Evolutionary conservation across 1,140 invertebrate genomes (phyloP).

Genomic region (Eueides isabella): DNA sequence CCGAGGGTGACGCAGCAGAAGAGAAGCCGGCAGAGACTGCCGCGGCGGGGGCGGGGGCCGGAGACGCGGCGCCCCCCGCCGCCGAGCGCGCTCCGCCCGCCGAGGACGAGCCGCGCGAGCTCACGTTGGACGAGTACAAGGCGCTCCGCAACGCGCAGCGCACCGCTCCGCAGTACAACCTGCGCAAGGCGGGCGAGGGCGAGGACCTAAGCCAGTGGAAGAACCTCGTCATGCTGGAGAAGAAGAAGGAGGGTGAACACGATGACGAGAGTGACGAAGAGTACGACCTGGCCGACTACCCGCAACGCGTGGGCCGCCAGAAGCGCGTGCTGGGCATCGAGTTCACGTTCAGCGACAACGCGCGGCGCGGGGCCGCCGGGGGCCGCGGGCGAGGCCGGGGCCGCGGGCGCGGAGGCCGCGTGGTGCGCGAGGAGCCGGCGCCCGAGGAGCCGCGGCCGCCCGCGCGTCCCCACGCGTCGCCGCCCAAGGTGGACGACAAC

Average conservation of each 20-base stretch:
- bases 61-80: slow-evolving; percentile 76
- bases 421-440: slow-evolving; percentile 60
- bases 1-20: slow-evolving; percentile 77
- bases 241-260: slow-evolving; percentile 89
- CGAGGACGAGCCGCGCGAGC: slow-evolving; percentile 91
- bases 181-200: slow-evolving; percentile 95
- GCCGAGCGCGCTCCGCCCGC: slow-evolving; percentile 76
- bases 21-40: slow-evolving; percentile 82
- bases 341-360: slow-evolving; percentile 93
- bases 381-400: slow-evolving; percentile 84
- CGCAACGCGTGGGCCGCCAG: slow-evolving; percentile 93
- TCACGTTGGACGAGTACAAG: slow-evolving; percentile 95
- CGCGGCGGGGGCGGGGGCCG: slow-evolving; percentile 73
- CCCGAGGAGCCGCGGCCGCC: slow-evolving; percentile 61
- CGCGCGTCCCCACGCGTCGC: slow-evolving; percentile 80
- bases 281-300: slow-evolving; percentile 91
- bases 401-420: slow-evolving; percentile 65
- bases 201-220: slow-evolving; percentile 96
- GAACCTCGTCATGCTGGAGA: slow-evolving; percentile 93
- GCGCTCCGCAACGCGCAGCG: slow-evolving; percentile 88
- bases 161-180: slow-evolving; percentile 92
- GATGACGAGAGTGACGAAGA: slow-evolving; percentile 86
- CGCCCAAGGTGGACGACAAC: slow-evolving; percentile 97
- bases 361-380: slow-evolving; percentile 86
- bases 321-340: slow-evolving; percentile 94